These are phyloP conservation scores for Bombus waltoni DNA, from an alignment of 1,140 invertebrate genomes.

Conservation along the genomic window DNA sequence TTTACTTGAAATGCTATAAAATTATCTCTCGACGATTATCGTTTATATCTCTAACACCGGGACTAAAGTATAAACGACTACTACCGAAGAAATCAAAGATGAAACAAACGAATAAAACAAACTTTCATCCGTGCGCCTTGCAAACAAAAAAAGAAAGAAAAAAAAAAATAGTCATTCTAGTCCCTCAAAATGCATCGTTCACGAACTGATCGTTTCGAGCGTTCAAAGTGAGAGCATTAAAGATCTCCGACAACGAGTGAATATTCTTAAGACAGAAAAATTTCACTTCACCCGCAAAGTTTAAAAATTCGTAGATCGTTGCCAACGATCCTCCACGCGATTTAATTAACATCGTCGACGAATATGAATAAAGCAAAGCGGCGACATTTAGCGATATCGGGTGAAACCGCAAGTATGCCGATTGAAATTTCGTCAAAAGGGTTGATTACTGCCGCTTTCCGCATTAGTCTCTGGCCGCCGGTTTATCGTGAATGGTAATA, in stretches of 20 bases:
- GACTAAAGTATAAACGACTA: not conserved
- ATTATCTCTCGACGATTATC: not conserved
- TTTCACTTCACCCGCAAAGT: too few species aligned
- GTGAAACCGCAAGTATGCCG: constrained; percentile 33
- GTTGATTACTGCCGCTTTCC: constrained; percentile 49
- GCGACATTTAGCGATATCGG: constrained; percentile 21
- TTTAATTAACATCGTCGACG: not conserved
- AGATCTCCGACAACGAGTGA: too few species aligned
- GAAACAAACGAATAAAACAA: not conserved
- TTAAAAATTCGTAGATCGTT: not conserved
- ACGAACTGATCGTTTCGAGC: too few species aligned
- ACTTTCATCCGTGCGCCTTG: not conserved
- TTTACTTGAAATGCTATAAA: not conserved
- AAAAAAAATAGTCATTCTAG: too few species aligned
- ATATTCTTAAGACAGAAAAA: too few species aligned
- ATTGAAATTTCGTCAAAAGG: constrained; percentile 41
- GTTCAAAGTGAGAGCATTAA: too few species aligned
- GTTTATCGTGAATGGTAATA: constrained; percentile 52
- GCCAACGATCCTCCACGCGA: too few species aligned
- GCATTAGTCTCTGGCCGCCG: constrained; percentile 45
- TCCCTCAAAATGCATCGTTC: too few species aligned
- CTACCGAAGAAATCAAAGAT: not conserved
- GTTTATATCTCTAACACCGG: not conserved
- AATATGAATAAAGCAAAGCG: not conserved
- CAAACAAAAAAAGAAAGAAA: too few species aligned